A percentile compares a stretch with the other conserved stretches of the same genome.
These are phyloP conservation scores for Atethmia centrago DNA, from an alignment of 2,888 invertebrate species.

Conservation along the genomic window DNA sequence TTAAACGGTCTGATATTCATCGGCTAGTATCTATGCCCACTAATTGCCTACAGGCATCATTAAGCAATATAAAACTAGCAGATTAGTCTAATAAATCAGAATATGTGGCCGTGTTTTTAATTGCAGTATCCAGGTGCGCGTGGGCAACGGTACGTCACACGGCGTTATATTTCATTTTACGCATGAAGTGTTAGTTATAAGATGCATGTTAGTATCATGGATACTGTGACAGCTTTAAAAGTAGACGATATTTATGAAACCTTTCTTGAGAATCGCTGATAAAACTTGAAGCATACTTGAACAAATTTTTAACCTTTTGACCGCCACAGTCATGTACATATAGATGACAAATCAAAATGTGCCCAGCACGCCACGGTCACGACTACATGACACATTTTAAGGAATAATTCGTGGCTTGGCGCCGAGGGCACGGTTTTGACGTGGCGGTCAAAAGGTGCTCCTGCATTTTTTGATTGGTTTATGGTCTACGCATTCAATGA, in stretches of 20 bases:
- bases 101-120: slow-evolving; percentile 27
- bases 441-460: too few relatives aligned
- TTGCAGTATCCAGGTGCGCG: slow-evolving; percentile 28
- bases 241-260: neutral
- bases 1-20: slow-evolving; percentile 3
- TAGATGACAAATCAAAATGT: too few relatives aligned
- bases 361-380: too few relatives aligned
- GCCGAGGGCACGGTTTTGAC: too few relatives aligned
- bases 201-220: slow-evolving; percentile 28
- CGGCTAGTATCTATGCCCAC: slow-evolving; percentile 13
- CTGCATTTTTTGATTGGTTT: too few relatives aligned
- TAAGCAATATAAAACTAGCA: slow-evolving; percentile 24
- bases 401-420: too few relatives aligned
- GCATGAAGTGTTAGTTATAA: slow-evolving; percentile 21
- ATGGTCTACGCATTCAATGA: too few relatives aligned
- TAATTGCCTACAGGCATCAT: slow-evolving; percentile 30
- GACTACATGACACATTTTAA: too few relatives aligned
- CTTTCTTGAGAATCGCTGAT: too few relatives aligned
- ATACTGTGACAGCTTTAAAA: slow-evolving; percentile 8
- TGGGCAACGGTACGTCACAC: slow-evolving; percentile 34
- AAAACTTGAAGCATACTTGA: too few relatives aligned
- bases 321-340: too few relatives aligned
- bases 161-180: slow-evolving; percentile 41
- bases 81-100: slow-evolving; percentile 50
- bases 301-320: too few relatives aligned